Evolutionary conservation across 2,888 invertebrate species (phyloP).

Genomic region (Lydus trimaculatus): DNA sequence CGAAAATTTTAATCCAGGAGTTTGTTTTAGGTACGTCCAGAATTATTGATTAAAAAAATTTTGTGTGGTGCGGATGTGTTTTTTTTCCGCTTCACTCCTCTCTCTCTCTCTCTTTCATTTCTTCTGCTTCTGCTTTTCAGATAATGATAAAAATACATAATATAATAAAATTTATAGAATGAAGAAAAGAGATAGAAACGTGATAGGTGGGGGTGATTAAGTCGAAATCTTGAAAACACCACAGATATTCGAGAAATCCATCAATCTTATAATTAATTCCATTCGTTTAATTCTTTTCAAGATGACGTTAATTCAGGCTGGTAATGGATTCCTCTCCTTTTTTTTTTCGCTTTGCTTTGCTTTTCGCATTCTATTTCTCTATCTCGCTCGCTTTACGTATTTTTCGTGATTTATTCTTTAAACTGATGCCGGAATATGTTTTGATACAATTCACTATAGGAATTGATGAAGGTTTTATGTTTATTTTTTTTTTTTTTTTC

Average conservation of each 20-base stretch:
- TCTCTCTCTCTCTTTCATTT: too few relatives aligned
- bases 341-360: too few relatives aligned
- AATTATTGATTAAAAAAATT: background rate
- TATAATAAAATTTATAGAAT: conserved; percentile 2
- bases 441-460: conserved; percentile 45
- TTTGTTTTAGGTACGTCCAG: background rate
- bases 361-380: background rate
- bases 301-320: conserved; percentile 61
- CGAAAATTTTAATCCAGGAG: conserved; percentile 1
- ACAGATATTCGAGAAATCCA: conserved; percentile 56
- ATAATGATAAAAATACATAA: conserved; percentile 5
- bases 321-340: conserved; percentile 54
- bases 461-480: conserved; percentile 41
- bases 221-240: conserved; percentile 49
- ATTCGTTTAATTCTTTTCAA: conserved; percentile 63
- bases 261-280: conserved; percentile 64
- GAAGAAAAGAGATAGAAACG: background rate
- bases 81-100: background rate
- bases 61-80: too few relatives aligned
- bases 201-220: conserved; percentile 40
- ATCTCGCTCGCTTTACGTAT: background rate
- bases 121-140: background rate
- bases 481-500: conserved; percentile 20
- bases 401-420: conserved; percentile 57
- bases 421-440: conserved; percentile 39